Base-by-base conservation (phyloP, 2,113 vertebrate genomes). In the Gyps fulvus region DNA sequence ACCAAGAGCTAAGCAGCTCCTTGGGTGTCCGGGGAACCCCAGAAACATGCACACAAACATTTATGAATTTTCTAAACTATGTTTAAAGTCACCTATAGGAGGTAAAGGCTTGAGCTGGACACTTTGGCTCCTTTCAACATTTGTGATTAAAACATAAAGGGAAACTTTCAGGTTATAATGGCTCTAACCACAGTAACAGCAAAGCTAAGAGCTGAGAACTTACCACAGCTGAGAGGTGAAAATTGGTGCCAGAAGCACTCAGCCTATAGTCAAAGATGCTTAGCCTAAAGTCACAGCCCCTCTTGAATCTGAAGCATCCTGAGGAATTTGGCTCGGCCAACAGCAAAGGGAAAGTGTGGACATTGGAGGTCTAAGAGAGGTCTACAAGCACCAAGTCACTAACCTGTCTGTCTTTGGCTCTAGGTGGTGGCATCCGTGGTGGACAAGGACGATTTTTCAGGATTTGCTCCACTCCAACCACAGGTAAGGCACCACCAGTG, bases 401-500 rank as follows among this genome's bases (percentile, higher is more conserved):
- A 1, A 1, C 23, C 19, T 78, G 17, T 31, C 25, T 40, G 11
- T 71, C 32, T 95, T 78, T 77, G 25, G 69, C 91, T 92, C 27
- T 77, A 99, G 99, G 99, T 99, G 36, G 98, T 99, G 85, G 98
- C 99, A 10, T 99, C 99, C 1, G 98, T 99, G 45, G 96, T 99
- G 88, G 99, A 99, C 72, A 98, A 99, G 80, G 99, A 99, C 11
- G 94, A 93, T 2, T 99, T 99, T 97, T 99, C 99, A 31, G 99
- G 99, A 31, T 99, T 99, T 58, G 99, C 99, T 34, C 99, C 99
- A 6, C 98, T 99, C 62, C 99, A 99, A 74, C 99, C 99, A 11
- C 99, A 99, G 98, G 99, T 99, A 88, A 98, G 93, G 20, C 7
- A 32, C 18, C 8, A 38, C 7, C 3, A 1, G 5, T n/a, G 38